Conservation (phyloP, 2,888 invertebrate genomes). For the Clanis bilineata region DNA sequence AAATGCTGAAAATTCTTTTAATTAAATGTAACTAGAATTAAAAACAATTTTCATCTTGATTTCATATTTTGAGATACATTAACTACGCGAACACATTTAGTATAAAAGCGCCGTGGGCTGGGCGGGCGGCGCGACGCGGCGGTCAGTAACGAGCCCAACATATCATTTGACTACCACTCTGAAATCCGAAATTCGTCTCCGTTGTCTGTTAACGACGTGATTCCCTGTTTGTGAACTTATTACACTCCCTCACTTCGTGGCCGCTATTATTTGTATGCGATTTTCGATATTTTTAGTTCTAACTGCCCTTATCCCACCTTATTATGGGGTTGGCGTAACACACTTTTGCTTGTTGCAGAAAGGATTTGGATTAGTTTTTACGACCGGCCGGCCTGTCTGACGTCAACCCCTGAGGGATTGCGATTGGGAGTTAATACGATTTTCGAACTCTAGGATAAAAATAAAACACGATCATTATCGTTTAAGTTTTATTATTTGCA, state of each 20-base stretch:
- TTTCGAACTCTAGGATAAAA: not conserved
- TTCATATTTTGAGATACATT: not conserved
- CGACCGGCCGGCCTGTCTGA: no score
- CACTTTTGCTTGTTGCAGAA: no score
- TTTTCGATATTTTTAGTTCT: no score
- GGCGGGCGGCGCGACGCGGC: not conserved
- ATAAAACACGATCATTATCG: not conserved
- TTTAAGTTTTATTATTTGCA: not conserved
- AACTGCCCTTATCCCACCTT: no score
- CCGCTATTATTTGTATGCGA: not conserved
- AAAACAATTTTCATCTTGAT: not conserved
- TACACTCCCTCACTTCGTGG: slow-evolving; percentile 19
- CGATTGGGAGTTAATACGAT: no score
- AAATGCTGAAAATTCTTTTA: no score
- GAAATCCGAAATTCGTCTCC: slow-evolving; percentile 41
- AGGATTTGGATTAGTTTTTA: no score
- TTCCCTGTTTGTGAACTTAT: slow-evolving; percentile 38
- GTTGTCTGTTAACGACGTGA: slow-evolving; percentile 39
- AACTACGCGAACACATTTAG: not conserved
- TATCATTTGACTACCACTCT: slow-evolving; percentile 46
- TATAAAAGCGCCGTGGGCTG: not conserved
- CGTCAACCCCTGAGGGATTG: no score
- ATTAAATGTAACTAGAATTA: not conserved
- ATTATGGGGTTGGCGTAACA: no score
- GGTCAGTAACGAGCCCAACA: slow-evolving; percentile 45